A percentile compares a stretch with the other conserved stretches of the same genome.
These are phyloP conservation scores for Embidobia sp. DNA, from an alignment of 2,888 invertebrate genomes.

Conservation along the genomic window DNA sequence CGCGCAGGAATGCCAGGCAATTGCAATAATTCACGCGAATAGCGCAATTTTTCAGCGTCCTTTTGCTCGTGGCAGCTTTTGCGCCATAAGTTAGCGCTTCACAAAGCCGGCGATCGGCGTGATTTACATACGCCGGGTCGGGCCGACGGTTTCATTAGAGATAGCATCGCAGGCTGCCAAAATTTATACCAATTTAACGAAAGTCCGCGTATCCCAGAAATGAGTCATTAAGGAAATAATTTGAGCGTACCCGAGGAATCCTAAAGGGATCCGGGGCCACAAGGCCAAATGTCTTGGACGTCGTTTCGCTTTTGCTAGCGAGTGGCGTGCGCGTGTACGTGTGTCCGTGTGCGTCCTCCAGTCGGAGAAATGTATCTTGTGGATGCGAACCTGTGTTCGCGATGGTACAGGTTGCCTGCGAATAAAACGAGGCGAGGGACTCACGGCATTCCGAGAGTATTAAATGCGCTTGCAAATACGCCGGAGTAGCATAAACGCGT, in stretches of 20 bases:
- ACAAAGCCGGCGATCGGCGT: conserved; percentile 42
- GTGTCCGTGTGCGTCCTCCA: conserved; percentile 22
- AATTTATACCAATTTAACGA: conserved; percentile 51
- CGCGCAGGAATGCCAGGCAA: conserved; percentile 36
- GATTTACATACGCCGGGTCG: conserved; percentile 34
- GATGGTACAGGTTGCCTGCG: conserved; percentile 68
- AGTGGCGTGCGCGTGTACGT: conserved; percentile 32
- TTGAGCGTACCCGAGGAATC: conserved; percentile 50
- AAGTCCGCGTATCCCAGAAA: conserved; percentile 45
- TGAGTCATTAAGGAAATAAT: conserved; percentile 59
- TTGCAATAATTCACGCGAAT: conserved; percentile 41
- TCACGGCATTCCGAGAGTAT: conserved; percentile 63
- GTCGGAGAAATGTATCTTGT: conserved; percentile 47
- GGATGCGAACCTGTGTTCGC: conserved; percentile 47
- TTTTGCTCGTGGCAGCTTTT: conserved; percentile 42
- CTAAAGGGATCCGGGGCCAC: conserved; percentile 68
- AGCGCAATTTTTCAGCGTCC: conserved; percentile 41
- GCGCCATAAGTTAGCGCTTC: conserved; percentile 49
- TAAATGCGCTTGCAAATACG: conserved; percentile 63
- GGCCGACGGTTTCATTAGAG: conserved; percentile 46
- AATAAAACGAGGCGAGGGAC: conserved; percentile 66
- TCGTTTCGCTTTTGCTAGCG: conserved; percentile 68
- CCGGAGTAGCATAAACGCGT: conserved; percentile 52
- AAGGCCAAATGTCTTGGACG: conserved; percentile 70
- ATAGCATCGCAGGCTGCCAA: conserved; percentile 35